Conservation (phyloP, 2,113 vertebrate species). For the Eleginops maclovinus region DNA sequence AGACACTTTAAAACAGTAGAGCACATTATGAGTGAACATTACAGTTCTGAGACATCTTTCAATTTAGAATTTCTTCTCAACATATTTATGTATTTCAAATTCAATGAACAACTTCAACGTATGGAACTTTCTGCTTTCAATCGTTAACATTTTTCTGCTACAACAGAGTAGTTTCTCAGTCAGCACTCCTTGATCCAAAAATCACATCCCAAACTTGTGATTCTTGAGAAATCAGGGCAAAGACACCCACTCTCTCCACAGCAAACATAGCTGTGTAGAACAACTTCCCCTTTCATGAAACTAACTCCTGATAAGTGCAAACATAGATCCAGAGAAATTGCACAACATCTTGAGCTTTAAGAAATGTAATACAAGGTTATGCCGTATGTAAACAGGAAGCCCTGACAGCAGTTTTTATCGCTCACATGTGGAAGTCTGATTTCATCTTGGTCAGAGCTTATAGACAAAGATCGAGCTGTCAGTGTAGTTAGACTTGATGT, state of each 20-base stretch:
- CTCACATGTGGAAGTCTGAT: background rate
- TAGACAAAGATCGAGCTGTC: constrained; percentile 38
- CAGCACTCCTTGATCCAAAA: too few species aligned
- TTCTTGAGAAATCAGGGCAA: too few species aligned
- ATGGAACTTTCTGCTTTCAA: background rate
- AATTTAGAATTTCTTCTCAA: background rate
- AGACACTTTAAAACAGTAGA: constrained; percentile 11
- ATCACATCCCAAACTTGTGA: too few species aligned
- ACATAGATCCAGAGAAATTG: too few species aligned
- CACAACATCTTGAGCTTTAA: too few species aligned
- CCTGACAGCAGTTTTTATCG: background rate
- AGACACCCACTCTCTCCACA: too few species aligned
- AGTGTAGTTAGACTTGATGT: accelerated
- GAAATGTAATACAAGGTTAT: background rate
- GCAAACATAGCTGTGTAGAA: too few species aligned
- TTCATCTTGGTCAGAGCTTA: constrained; percentile 30
- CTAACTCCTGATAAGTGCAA: too few species aligned
- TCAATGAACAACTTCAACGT: background rate
- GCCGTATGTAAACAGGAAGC: background rate
- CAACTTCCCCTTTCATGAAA: too few species aligned
- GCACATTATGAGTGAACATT: constrained; percentile 13
- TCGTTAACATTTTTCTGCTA: background rate
- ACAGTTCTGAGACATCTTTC: background rate
- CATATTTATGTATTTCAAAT: constrained; percentile 8
- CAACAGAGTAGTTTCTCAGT: too few species aligned